Percentiles rank a stretch among this genome's conserved stretches.
These are phyloP conservation scores for Apostichopus californicus DNA, from an alignment of 35 echinoderm and acorn worm species.

Conservation along the genomic window DNA sequence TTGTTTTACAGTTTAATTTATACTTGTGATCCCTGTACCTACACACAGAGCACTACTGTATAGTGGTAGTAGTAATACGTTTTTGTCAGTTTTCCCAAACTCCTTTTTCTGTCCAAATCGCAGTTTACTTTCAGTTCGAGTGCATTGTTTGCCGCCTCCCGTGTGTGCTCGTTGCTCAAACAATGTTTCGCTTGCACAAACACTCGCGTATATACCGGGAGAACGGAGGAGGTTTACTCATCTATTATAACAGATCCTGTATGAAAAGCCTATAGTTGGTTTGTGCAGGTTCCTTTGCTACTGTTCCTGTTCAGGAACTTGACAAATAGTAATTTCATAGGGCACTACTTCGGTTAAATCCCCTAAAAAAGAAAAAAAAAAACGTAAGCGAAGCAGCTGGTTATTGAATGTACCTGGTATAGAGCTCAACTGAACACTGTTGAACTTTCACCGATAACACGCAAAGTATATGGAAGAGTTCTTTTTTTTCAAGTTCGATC, in stretches of 20 bases:
- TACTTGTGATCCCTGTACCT: neutral
- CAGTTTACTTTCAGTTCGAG: slow-evolving; percentile 40
- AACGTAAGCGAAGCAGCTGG: slow-evolving; percentile 12
- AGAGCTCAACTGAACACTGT: neutral
- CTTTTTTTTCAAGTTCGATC: neutral
- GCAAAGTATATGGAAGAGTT: neutral
- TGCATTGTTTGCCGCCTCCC: slow-evolving; percentile 38
- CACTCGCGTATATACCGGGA: slow-evolving; percentile 28
- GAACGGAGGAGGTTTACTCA: neutral
- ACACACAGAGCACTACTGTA: neutral
- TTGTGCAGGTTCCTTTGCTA: slow-evolving; percentile 39
- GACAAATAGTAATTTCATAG: slow-evolving; percentile 20
- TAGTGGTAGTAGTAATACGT: neutral
- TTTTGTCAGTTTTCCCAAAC: neutral
- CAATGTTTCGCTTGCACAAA: slow-evolving; percentile 45
- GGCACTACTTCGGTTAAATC: slow-evolving; percentile 29
- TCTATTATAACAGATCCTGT: slow-evolving; percentile 18
- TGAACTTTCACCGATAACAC: slow-evolving; percentile 46
- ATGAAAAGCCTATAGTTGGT: slow-evolving; percentile 15
- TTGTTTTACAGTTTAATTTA: too few species aligned
- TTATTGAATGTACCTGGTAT: neutral
- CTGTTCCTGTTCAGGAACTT: slow-evolving; percentile 40
- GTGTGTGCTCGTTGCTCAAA: slow-evolving; percentile 40
- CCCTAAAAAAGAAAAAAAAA: neutral
- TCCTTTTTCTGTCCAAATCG: neutral